Conservation (phyloP, 64 coral and sea anemone genomes). For the Actinia tenebrosa region DNA sequence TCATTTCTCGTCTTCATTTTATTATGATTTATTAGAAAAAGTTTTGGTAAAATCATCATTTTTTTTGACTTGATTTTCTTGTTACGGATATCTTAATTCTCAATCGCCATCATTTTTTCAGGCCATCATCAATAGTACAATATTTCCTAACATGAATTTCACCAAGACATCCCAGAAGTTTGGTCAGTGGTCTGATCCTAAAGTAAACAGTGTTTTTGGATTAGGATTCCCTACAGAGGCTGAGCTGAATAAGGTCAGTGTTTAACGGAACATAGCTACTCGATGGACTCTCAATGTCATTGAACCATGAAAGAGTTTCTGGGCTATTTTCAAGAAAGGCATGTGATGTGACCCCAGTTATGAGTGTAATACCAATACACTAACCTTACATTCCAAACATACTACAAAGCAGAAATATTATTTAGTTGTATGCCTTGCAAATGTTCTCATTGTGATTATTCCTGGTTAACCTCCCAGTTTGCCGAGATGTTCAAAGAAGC, state of each 20-base stretch:
- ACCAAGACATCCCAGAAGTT: constrained; percentile 99
- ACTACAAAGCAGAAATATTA: too few species aligned
- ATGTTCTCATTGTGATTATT: too few species aligned
- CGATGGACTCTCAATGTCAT: too few species aligned
- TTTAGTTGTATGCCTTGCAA: too few species aligned
- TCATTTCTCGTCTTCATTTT: not conserved
- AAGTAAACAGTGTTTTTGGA: constrained; percentile 86
- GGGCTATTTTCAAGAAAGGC: too few species aligned
- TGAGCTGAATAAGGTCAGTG: constrained; percentile 86
- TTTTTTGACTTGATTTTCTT: not conserved
- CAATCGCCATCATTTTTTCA: constrained; percentile 1
- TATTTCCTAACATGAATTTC: constrained; percentile 91
- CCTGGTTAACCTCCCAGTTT: constrained; percentile 46
- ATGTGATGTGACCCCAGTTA: too few species aligned
- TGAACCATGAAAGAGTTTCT: too few species aligned
- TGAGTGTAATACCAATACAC: too few species aligned
- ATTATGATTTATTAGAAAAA: not conserved
- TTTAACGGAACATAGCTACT: not conserved
- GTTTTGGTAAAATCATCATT: not conserved
- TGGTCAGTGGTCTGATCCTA: constrained; percentile 96
- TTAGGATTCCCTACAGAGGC: constrained; percentile 86
- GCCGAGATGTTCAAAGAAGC: constrained; percentile 88
- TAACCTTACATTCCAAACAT: too few species aligned
- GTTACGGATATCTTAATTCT: not conserved
- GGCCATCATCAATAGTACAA: constrained; percentile 95